A percentile compares a stretch with the other conserved stretches of the same genome.
phyloP scores from a whole-genome alignment of 1,140 invertebrate species.

The Leptopilina boulardi region DNA sequence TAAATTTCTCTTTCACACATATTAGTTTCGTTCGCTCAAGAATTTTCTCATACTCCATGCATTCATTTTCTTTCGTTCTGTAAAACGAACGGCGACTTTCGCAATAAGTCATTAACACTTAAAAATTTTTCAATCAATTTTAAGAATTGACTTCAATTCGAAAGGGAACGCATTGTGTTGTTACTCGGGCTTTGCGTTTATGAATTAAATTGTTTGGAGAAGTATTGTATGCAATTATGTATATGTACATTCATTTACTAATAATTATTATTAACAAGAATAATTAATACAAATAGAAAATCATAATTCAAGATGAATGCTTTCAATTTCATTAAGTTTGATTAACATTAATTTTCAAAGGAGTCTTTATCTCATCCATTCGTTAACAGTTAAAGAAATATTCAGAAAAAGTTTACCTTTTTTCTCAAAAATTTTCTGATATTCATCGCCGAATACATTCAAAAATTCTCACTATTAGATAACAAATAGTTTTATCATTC shows the following conservation, averaged over 20 bases:
- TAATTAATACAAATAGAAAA: conserved; percentile 75
- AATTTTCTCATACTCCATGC: background rate
- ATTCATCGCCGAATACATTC: conserved; percentile 5
- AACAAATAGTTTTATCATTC: conserved; percentile 20
- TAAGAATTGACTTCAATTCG: conserved; percentile 5
- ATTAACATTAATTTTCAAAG: conserved; percentile 55
- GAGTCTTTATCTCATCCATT: conserved; percentile 29
- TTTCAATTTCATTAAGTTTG: conserved; percentile 62
- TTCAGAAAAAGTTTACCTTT: background rate
- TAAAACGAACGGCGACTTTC: conserved; percentile 18
- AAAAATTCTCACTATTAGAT: background rate
- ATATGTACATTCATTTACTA: conserved; percentile 76
- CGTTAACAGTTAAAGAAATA: conserved; percentile 14
- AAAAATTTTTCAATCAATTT: conserved; percentile 36
- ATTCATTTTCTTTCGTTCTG: conserved; percentile 31
- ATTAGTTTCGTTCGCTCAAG: conserved; percentile 43
- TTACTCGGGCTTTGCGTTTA: conserved; percentile 59
- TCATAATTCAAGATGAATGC: conserved; percentile 72
- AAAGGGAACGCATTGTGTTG: conserved; percentile 53
- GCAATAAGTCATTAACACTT: conserved; percentile 26
- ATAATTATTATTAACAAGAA: conserved; percentile 75
- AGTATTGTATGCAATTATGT: conserved; percentile 58
- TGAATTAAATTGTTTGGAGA: conserved; percentile 58
- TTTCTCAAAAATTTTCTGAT: background rate
- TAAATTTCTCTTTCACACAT: conserved; percentile 44